Evolutionary conservation across 2,113 vertebrate species (phyloP), one percentile per base, ranked within the genome.

Genomic region (Aleadryas rufinucha): DNA sequence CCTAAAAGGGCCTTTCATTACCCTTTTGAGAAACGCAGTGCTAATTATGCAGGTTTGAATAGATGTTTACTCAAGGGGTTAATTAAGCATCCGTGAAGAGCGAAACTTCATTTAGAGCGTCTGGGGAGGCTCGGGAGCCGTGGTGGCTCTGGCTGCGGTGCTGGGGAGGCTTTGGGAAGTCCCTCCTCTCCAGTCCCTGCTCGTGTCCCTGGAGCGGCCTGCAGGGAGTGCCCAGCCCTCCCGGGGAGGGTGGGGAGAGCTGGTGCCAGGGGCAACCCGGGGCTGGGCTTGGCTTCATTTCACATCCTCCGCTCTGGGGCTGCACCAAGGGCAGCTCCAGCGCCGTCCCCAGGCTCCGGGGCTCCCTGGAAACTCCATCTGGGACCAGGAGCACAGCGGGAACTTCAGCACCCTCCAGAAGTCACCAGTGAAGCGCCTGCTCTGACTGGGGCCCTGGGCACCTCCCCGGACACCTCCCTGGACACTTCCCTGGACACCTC

Each of bases 231-330:
- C 18, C 54, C 3, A 1, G 3, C 13, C 15, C 60, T 47, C 0
- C 2, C 81, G 21, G 82, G 71, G 12, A 7, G 17, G 37, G 11
- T 2, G 52, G 52, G 28, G 5, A 52, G 31, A 27, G 9, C 70
- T 20, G 28, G 3, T 31, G 2, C 37, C 28, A 20, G 13, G 75
- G 69, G 14, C 37, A 39, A 52, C 28, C 21, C 1, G 1, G 24
- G 26, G 16, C 75, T 5, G 1, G 0, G 6, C 20, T 35, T 5
- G 1, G 2, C 22, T 52, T 9, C 3, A 1, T 30, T 21, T 2
- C 4, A 0, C 0, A 1, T 14, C 42, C 33, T 33, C 13, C 7
- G 11, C 26, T 0, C 63, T 24, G 54, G 2, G 63, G 4, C 3
- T 22, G n/a, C 53, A 9, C 4, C 10, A 0, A 6, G 74, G 49